These are phyloP conservation scores for Amblyornis subalaris DNA, from an alignment of 2,113 vertebrate species.

Conservation along the genomic window DNA sequence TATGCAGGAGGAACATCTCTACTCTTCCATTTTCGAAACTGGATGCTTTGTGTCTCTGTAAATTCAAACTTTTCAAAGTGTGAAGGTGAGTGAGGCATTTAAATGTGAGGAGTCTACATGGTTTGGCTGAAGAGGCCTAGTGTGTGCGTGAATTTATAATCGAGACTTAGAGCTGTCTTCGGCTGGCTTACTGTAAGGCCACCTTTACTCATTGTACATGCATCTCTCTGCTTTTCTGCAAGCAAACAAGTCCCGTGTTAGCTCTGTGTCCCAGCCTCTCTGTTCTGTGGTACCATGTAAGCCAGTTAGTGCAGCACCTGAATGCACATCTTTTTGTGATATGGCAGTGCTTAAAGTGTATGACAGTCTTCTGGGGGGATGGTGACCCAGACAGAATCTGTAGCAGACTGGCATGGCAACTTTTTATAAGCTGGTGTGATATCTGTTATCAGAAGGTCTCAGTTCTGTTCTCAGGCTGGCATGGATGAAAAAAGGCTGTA, in stretches of 20 bases:
- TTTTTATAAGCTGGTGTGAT: neutral
- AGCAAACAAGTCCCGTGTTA: neutral
- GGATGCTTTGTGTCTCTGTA: neutral
- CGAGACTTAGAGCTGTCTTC: neutral
- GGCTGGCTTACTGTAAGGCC: neutral
- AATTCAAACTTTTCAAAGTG: neutral
- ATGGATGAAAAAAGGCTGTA: neutral
- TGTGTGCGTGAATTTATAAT: neutral
- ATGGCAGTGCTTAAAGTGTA: neutral
- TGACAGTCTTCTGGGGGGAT: neutral
- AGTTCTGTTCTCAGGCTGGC: neutral
- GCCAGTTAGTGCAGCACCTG: neutral
- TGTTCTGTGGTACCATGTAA: too few species aligned
- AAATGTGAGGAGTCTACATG: neutral
- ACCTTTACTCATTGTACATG: neutral
- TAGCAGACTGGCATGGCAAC: neutral
- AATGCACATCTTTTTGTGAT: neutral
- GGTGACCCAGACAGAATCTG: neutral
- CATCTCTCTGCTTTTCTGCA: neutral
- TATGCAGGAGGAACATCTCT: neutral
- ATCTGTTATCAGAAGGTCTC: neutral
- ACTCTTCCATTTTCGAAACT: neutral
- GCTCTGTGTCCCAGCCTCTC: neutral
- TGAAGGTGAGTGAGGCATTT: neutral
- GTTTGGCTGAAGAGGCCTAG: neutral